Evolutionary conservation across 2,888 invertebrate genomes (phyloP), one percentile per base, ranked within the genome.

Genomic region (Adelognathus sp.): DNA sequence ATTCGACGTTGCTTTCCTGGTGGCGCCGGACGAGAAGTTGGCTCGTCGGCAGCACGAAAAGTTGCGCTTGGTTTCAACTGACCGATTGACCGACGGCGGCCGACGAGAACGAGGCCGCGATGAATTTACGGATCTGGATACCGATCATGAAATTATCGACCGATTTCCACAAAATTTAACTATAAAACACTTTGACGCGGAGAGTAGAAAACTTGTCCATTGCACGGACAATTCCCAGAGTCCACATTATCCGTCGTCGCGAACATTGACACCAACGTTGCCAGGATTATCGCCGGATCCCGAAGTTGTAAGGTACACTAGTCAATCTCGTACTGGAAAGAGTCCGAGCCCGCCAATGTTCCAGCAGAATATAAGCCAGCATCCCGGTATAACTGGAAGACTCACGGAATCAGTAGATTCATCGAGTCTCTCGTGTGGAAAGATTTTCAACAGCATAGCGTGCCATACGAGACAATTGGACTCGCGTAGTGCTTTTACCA

Each of bases 1-100:
- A 0, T 98, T 98, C 89, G 97, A 98, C 90, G 97, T 98, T 7
- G 97, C 97, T 0, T 98, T 98, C 86, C 92, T 98, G 27, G 97
- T 97, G 93, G 95, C 96, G 90, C 97, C 97, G 1, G 97, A 97
- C 88, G 97, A 97, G 80, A 96, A 96, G 86, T 91, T 96, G 56
- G 95, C 95, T 66, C 94, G 95, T 56, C 94, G 95, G 84, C 93
- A 93, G 82, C 92, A 92, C 58, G 94, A 94, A 79, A 92, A 93
- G 82, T 66, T 71, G 76, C 79, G 88, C 16, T 64, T 90, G 29
- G 83, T 87, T 1, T 84, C 87, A 16, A 83, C 81, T 9, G 84
- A 82, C 41, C 82, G 83, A 21, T 63, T 86, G 11, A 83, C 78
- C 56, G 84, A 82, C 58, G 82, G 82, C 31, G 60, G 52, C 1